Evolutionary conservation across 2,797 vertebrate genomes (phyloP).

Genomic region (Huso huso): DNA sequence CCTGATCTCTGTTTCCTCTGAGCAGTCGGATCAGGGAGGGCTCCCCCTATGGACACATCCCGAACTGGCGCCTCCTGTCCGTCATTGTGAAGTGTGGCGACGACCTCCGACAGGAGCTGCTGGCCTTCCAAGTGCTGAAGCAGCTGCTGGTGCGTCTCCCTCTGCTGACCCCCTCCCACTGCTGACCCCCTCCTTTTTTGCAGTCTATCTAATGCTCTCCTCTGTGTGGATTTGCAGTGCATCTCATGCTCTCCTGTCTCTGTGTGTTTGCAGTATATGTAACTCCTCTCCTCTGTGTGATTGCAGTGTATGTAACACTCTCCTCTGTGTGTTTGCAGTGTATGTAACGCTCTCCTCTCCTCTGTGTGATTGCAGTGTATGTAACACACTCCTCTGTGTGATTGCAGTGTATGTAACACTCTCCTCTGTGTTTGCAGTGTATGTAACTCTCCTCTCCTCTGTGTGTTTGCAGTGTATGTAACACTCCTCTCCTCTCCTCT

Average conservation of each 20-base stretch:
- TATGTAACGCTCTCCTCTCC: no score
- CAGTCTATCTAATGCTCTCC: no score
- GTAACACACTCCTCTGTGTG: no score
- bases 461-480: no score
- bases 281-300: background rate
- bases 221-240: no score
- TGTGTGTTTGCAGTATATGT: no score
- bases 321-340: no score
- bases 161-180: no score
- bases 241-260: background rate
- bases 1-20: background rate
- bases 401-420: background rate
- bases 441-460: background rate
- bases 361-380: no score
- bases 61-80: conserved; percentile 83
- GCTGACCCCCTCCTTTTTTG: no score
- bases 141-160: conserved; percentile 73
- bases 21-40: conserved; percentile 82
- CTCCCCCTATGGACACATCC: conserved; percentile 87
- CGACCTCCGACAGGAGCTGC: conserved; percentile 86
- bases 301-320: no score
- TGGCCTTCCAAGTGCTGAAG: conserved; percentile 87
- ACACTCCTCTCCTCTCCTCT: no score
- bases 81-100: conserved; percentile 96
- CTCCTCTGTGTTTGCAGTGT: background rate